A percentile compares a stretch with the other conserved stretches of the same genome.
phyloP scores from a whole-genome alignment of 2,888 invertebrate species.

The Pantelozetes paolii region DNA sequence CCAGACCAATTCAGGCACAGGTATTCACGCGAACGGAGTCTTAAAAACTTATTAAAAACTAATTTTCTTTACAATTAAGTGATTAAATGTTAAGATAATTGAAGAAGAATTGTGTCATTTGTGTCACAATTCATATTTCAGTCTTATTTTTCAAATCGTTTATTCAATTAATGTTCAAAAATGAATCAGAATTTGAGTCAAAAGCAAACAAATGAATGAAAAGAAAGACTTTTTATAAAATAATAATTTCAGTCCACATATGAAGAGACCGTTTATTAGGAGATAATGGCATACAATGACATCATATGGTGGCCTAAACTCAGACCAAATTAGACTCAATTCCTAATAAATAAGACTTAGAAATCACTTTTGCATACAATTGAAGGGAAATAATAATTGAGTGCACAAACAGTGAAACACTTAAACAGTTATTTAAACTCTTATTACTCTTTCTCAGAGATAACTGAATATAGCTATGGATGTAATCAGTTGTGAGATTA shows the following conservation, averaged over 20 bases:
- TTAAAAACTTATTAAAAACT: background rate
- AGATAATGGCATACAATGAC: slow-evolving; percentile 6
- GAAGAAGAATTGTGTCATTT: too few species aligned
- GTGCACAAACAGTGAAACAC: background rate
- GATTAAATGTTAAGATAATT: background rate
- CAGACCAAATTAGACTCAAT: background rate
- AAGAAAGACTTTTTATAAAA: background rate
- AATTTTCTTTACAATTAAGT: slow-evolving; percentile 10
- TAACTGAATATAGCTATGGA: background rate
- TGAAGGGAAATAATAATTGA: background rate
- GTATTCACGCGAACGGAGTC: background rate
- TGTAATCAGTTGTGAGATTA: background rate
- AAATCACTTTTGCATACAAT: slow-evolving; percentile 10
- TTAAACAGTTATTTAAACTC: background rate
- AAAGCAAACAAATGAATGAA: background rate
- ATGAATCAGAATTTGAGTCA: background rate
- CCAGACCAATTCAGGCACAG: background rate
- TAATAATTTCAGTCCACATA: slow-evolving; percentile 1
- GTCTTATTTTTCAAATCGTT: background rate
- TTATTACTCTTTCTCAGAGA: background rate
- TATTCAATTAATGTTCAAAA: background rate
- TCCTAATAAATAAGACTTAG: background rate
- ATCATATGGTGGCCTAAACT: background rate
- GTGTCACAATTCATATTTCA: background rate
- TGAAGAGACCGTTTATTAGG: background rate